Evolutionary conservation across 2,888 invertebrate species (phyloP), one percentile per base, ranked within the genome.

Genomic region (Embidobia sp.): DNA sequence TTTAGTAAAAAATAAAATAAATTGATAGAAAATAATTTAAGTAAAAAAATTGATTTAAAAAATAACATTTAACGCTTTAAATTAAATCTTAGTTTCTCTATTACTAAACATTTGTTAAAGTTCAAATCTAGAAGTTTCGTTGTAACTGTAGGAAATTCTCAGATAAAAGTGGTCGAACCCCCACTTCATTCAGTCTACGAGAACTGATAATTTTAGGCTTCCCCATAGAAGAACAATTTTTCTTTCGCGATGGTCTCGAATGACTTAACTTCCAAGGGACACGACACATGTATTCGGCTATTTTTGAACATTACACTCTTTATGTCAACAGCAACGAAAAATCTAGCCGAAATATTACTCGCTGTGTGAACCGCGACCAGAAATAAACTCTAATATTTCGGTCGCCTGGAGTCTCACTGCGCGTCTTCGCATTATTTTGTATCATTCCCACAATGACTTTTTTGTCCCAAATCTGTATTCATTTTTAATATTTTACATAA

Each of bases 271-370:
- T 77, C 61, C 74, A 63, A 73, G 78, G 70, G 77, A 69, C 59
- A 40, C 55, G 51, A 61, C 59, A 77, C 31, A 77, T 73, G 77
- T 53, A 66, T 73, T 53, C 70, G 48, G 59, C 78, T 85, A 84
- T 85, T 85, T 85, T 80, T 79, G 75, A 78, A 70, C 59, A 67
- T 77, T 66, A 79, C 77, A 77, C 81, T 79, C 80, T 80, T 82
- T 75, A 77, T 80, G 79, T 80, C 81, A 77, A 74, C 77, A 57
- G 73, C 79, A 78, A 79, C 79, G 79, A 83, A 81, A 83, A 82
- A 81, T 81, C 63, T 61, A 63, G 80, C 79, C 78, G 79, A 80
- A 83, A 83, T 84, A 83, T 84, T 81, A 79, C 69, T 78, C 77
- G 74, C 78, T 61, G 70, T 74, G 59, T 67, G 63, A 67, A 61